Percentiles rank a stretch among this genome's conserved stretches.
phyloP scores from a whole-genome alignment of 2,113 vertebrate genomes.

The Antechinus flavipes region DNA sequence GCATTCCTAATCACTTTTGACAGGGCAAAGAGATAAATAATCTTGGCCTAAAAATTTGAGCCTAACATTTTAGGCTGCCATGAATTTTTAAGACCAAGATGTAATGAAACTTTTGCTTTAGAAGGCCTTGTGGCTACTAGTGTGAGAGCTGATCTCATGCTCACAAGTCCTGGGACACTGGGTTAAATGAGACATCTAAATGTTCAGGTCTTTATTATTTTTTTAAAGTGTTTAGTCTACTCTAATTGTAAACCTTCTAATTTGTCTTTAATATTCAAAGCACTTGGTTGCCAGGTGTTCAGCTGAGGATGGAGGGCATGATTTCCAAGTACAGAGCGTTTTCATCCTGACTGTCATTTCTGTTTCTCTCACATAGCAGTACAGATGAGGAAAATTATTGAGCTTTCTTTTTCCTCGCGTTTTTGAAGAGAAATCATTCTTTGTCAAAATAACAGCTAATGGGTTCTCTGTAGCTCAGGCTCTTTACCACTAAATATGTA shows the following conservation, averaged over 20 bases:
- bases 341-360: slow-evolving; percentile 14
- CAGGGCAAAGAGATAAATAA: slow-evolving; percentile 42
- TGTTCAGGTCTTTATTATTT: neutral
- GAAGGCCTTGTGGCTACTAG: neutral
- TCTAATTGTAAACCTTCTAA: slow-evolving; percentile 53
- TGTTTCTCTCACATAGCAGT: neutral
- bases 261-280: slow-evolving; percentile 48
- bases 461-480: slow-evolving; percentile 15
- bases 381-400: neutral
- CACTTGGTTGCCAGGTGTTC: slow-evolving; percentile 32
- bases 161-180: neutral
- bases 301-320: slow-evolving; percentile 34
- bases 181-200: neutral
- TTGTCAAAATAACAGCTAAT: slow-evolving; percentile 13
- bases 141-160: neutral
- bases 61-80: slow-evolving; percentile 25
- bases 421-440: slow-evolving; percentile 31
- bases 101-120: slow-evolving; percentile 20
- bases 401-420: neutral
- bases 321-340: slow-evolving; percentile 12
- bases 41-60: slow-evolving; percentile 36
- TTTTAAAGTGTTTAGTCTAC: slow-evolving; percentile 35
- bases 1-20: slow-evolving; percentile 66
- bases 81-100: slow-evolving; percentile 45
- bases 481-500: slow-evolving; percentile 5